Evolutionary conservation across 1,140 invertebrate genomes (phyloP).

Genomic region (Magallana angulata): DNA sequence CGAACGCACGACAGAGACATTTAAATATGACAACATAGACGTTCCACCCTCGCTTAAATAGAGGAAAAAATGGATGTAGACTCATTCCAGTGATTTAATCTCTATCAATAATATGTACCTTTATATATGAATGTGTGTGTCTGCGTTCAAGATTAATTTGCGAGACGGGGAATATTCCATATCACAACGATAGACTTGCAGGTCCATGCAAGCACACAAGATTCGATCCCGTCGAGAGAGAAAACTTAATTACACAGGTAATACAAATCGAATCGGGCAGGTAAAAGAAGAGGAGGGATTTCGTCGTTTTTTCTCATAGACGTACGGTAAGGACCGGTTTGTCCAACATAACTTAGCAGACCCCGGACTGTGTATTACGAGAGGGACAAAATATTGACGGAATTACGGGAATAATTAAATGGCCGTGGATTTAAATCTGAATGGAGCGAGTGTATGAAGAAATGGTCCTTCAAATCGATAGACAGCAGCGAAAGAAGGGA

Average conservation of each 20-base stretch:
- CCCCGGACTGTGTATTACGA: conserved; percentile 25
- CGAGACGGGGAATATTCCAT: not conserved
- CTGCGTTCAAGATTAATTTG: not conserved
- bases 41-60: not conserved
- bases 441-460: not conserved
- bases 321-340: not conserved
- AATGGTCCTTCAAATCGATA: not conserved
- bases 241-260: conserved; percentile 7
- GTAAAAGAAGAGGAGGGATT: not conserved
- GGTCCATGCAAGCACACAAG: not conserved
- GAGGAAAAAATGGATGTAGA: not conserved
- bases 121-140: not conserved
- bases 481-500: not conserved
- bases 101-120: conserved; percentile 32
- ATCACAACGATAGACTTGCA: conserved; percentile 4
- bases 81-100: conserved; percentile 16
- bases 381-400: conserved; percentile 5
- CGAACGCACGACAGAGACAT: too few relatives aligned
- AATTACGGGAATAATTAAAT: not conserved
- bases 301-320: not conserved
- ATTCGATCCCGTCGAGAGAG: not conserved
- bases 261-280: not conserved
- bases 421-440: conserved; percentile 18
- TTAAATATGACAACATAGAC: not conserved
- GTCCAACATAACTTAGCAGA: not conserved